Evolutionary conservation across 2,888 invertebrate genomes (phyloP).

Genomic region (Drosophila cracens): DNA sequence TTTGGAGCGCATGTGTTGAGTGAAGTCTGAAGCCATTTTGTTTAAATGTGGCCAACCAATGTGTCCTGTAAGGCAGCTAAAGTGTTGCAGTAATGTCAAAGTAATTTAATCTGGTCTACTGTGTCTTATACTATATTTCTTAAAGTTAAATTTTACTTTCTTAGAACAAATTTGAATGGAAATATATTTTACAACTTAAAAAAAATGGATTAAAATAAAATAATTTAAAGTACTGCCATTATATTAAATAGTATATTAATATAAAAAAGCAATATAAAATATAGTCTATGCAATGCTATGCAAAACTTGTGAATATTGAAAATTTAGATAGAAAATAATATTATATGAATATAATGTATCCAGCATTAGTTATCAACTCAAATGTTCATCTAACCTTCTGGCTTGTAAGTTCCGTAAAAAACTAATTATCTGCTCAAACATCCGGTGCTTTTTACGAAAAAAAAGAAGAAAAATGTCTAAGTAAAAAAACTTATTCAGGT

Average conservation of each 20-base stretch:
- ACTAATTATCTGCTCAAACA: conserved; percentile 57
- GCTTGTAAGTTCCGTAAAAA: conserved; percentile 33
- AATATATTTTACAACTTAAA: neutral
- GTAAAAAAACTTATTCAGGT: conserved; percentile 41
- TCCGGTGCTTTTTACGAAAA: conserved; percentile 55
- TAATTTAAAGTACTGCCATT: neutral
- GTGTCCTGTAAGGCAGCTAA: conserved; percentile 9
- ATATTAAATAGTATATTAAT: neutral
- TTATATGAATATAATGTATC: neutral
- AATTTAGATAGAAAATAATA: neutral
- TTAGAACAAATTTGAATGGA: accelerated
- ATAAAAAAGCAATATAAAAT: neutral
- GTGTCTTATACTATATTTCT: accelerated
- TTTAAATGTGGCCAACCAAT: conserved; percentile 36
- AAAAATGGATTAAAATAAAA: accelerated
- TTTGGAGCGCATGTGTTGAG: conserved; percentile 60
- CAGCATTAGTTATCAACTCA: conserved; percentile 17
- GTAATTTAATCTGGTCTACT: neutral
- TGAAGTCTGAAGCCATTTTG: conserved; percentile 60
- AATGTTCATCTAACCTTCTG: conserved; percentile 17
- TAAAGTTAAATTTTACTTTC: neutral
- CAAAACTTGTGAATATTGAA: neutral
- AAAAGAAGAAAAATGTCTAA: conserved; percentile 10
- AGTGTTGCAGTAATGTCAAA: neutral
- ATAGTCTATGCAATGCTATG: accelerated